Base-by-base conservation (phyloP, 2,797 vertebrate species). In the Crocodylus rhombifer region DNA sequence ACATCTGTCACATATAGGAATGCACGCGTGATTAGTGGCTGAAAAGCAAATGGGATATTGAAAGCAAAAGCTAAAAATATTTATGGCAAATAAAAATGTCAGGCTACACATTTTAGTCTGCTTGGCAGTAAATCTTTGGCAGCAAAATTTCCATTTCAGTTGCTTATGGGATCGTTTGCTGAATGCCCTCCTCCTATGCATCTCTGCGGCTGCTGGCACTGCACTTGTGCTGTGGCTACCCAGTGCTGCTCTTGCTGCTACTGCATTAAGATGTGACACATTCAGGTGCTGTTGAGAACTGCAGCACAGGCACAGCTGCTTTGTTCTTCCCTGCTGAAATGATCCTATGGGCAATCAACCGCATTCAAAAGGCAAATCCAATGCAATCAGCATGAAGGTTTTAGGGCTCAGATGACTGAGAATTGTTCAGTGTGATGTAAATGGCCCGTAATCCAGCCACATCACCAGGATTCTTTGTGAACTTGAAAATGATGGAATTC, bases 21-120 rank as follows among this genome's bases (percentile, higher is more conserved):
- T 2, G 20, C 5, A 36, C 33, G 2, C 55, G 79, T 75, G 71
- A 92, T 89, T 91, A 84, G 73, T 1, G 76, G 69, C 11, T 5
- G 65, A 33, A 79, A 88, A 36, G 0, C 69, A 79, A 77, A 87
- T 5, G 30, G 26, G n/a, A 20, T 67, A 5, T 14, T 84, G 62
- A 83, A 42, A 93, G 92, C 21, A 12, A 0, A 1, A 94, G 64
- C 75, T 69, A 20, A 84, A 95, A 91, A 73, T 6, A 84, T 93
- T 88, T 58, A 61, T 57, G 89, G 92, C 91, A 90, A 94, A 95
- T 82, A 67, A 74, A 92, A 63, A 96, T 94, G 88, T 73, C 90
- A 91, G 73, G 87, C 58, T 84, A 79, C 90, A 94, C 91, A 90
- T 95, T 96, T 97, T 51, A 64, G 64, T 61, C 18, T 11, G 80